phyloP scores from a whole-genome alignment of 2,113 vertebrate genomes.

The Bubo bubo region DNA sequence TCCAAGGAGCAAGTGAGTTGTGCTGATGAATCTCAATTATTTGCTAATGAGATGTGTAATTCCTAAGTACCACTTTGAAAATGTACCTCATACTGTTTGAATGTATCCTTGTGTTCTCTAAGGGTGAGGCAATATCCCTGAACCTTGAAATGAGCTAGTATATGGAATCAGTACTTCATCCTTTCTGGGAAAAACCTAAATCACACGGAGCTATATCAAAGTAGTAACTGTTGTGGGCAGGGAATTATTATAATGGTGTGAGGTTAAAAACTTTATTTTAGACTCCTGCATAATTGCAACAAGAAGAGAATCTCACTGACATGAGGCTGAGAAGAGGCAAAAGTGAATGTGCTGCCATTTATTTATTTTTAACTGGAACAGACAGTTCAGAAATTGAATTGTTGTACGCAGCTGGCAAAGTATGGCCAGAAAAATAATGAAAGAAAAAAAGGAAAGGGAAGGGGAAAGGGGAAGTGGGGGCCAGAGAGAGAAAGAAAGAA shows the following conservation, averaged over 20 bases:
- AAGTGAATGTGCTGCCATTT: not conserved
- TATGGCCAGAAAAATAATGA: not conserved
- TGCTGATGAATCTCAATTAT: slow-evolving; percentile 12
- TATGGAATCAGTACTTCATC: not conserved
- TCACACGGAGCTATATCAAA: not conserved
- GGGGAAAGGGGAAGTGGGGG: not conserved
- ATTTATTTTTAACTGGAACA: slow-evolving; percentile 11
- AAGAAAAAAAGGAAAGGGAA: not conserved
- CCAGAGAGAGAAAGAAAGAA: not conserved
- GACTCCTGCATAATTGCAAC: not conserved
- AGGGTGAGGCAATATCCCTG: not conserved
- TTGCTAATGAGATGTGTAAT: slow-evolving; percentile 41
- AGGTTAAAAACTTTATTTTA: slow-evolving; percentile 26
- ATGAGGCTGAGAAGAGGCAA: not conserved
- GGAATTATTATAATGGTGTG: not conserved
- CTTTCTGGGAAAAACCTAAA: not conserved
- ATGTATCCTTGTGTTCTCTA: not conserved
- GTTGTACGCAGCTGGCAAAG: not conserved
- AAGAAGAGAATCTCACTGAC: not conserved
- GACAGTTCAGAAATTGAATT: slow-evolving; percentile 20
- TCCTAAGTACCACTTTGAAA: slow-evolving; percentile 28
- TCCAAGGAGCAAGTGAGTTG: not conserved
- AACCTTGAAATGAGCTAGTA: slow-evolving; percentile 9
- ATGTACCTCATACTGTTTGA: not conserved
- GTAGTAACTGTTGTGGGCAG: not conserved